These are phyloP conservation scores for Epicauta chinensis DNA, from an alignment of 1,140 invertebrate species.

Conservation along the genomic window DNA sequence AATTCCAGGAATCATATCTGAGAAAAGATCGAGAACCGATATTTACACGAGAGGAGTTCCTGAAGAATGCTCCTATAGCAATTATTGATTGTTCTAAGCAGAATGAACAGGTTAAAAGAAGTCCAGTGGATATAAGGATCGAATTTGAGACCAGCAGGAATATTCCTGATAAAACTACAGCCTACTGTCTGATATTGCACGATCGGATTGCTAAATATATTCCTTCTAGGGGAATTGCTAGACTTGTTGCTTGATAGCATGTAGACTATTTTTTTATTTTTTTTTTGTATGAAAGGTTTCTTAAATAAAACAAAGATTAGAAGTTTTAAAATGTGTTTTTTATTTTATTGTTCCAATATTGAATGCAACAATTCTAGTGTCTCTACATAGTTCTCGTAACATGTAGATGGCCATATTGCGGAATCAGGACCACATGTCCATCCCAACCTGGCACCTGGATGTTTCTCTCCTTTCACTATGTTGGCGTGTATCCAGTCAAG, in stretches of 20 bases:
- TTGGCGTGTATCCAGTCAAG: too few species aligned
- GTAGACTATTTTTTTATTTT: not conserved
- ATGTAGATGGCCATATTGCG: too few species aligned
- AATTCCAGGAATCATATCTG: slow-evolving; percentile 26
- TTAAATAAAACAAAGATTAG: too few species aligned
- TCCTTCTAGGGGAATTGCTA: slow-evolving; percentile 13
- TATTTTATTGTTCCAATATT: too few species aligned
- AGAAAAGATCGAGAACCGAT: slow-evolving; percentile 15
- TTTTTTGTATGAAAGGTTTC: not conserved
- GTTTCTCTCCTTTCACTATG: too few species aligned
- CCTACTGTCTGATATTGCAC: slow-evolving; percentile 29
- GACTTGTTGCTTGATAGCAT: not conserved
- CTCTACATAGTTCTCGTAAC: too few species aligned
- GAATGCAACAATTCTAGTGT: too few species aligned
- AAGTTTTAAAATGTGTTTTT: too few species aligned
- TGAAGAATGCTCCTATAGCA: slow-evolving; percentile 16
- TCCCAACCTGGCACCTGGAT: too few species aligned
- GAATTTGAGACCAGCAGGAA: slow-evolving; percentile 25
- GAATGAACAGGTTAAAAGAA: slow-evolving; percentile 12
- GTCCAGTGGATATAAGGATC: slow-evolving; percentile 14
- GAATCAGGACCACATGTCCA: too few species aligned
- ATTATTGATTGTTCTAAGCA: slow-evolving; percentile 32
- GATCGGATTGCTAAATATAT: slow-evolving; percentile 24
- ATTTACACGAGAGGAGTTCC: not conserved
- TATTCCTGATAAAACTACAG: slow-evolving; percentile 21